A percentile compares a stretch with the other conserved stretches of the same genome.
Evolutionary conservation across 2,113 vertebrate species (phyloP).

Genomic region (Hystrix cristata): DNA sequence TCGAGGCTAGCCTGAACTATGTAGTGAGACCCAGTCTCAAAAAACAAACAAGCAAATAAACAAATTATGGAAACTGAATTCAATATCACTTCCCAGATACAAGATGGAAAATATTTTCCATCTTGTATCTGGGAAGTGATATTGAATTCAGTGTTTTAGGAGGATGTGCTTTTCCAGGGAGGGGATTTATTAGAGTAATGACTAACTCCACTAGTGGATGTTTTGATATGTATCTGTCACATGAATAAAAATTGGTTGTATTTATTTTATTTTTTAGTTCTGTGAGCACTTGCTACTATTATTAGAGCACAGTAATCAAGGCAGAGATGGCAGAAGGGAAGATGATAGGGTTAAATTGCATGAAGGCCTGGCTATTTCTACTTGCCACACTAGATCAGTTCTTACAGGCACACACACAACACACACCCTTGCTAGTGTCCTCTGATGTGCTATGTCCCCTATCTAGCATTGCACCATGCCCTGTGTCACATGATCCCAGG

Average conservation of each 20-base stretch:
- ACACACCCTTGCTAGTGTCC: background rate
- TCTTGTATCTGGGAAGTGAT: constrained; percentile 21
- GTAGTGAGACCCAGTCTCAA: background rate
- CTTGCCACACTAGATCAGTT: background rate
- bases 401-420: background rate
- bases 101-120: constrained; percentile 3
- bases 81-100: constrained; percentile 18
- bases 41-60: background rate
- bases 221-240: background rate
- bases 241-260: background rate
- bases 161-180: background rate
- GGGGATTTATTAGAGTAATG: background rate
- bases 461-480: rapidly evolving
- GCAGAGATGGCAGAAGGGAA: background rate
- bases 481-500: background rate
- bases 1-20: background rate
- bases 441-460: background rate
- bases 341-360: background rate
- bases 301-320: background rate
- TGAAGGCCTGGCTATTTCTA: background rate
- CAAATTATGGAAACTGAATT: background rate
- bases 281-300: background rate
- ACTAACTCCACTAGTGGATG: background rate
- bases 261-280: constrained; percentile 1
- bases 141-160: background rate